Conservation (phyloP, 2,888 invertebrate genomes). For the Magallana nippona region DNA sequence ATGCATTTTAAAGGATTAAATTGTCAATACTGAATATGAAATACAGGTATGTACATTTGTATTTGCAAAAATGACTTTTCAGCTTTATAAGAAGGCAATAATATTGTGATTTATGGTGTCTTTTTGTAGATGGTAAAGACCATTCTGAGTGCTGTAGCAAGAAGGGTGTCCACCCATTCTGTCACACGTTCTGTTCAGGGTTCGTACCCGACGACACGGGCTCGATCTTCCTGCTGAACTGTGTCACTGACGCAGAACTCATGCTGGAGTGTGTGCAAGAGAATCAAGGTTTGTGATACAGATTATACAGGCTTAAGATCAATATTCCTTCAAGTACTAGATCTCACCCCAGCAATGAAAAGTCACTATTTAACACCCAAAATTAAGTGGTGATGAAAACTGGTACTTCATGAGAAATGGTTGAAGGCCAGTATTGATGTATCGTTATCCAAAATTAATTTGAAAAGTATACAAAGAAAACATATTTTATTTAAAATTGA, state of each 20-base stretch:
- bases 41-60: too few species aligned
- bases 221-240: constrained; percentile 42
- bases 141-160: constrained; percentile 55
- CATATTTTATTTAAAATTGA: too few species aligned
- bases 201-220: constrained; percentile 43
- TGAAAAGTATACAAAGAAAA: too few species aligned
- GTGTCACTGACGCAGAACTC: constrained; percentile 45
- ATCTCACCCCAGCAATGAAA: too few species aligned
- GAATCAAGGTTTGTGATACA: constrained; percentile 50
- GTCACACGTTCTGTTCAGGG: constrained; percentile 56
- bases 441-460: too few species aligned
- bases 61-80: background rate
- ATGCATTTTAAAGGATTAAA: too few species aligned
- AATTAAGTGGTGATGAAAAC: too few species aligned
- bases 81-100: background rate
- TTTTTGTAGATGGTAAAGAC: constrained; percentile 55
- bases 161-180: constrained; percentile 49
- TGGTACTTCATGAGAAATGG: too few species aligned
- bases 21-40: too few species aligned
- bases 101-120: background rate
- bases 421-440: too few species aligned
- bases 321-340: too few species aligned
- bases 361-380: too few species aligned
- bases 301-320: background rate
- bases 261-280: constrained; percentile 53